Evolutionary conservation across 2,113 vertebrate species (phyloP).

Genomic region (Megaleporinus macrocephalus): DNA sequence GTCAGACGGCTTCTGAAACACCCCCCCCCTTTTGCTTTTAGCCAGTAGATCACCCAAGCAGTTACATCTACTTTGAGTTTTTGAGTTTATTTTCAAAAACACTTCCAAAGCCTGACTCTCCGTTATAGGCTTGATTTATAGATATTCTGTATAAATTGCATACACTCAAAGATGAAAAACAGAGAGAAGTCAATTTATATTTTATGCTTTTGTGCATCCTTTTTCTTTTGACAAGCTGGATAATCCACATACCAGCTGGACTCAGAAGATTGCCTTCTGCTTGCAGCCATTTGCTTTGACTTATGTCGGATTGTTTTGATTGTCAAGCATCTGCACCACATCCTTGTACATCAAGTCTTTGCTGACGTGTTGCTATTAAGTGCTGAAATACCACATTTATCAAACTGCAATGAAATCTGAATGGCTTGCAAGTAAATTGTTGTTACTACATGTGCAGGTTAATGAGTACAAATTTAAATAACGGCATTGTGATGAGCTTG

Average conservation of each 20-base stretch:
- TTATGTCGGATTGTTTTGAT: constrained; percentile 8
- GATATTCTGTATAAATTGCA: not conserved
- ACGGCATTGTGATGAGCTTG: constrained; percentile 19
- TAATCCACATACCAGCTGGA: constrained; percentile 24
- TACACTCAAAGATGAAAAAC: not conserved
- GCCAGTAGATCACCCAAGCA: not conserved
- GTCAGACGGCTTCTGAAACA: not conserved
- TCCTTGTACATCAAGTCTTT: constrained; percentile 28
- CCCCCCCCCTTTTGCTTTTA: not conserved
- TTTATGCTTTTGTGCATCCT: not conserved
- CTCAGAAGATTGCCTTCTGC: constrained; percentile 25
- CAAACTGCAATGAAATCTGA: constrained; percentile 39
- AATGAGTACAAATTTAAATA: constrained; percentile 36
- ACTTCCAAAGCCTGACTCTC: not conserved
- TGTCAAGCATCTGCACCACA: constrained; percentile 30
- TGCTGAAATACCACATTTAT: constrained; percentile 27
- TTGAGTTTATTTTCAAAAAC: not conserved
- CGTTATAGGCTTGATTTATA: not conserved
- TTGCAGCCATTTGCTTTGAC: constrained; percentile 38
- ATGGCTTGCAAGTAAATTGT: constrained; percentile 8
- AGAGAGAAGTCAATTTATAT: not conserved
- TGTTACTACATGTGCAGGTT: constrained; percentile 45
- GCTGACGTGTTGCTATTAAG: constrained; percentile 1
- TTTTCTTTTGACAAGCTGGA: constrained; percentile 17
- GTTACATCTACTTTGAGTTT: not conserved